Evolutionary conservation across 2,888 invertebrate genomes (phyloP).

Genomic region (Eudasyphora cyanicolor): DNA sequence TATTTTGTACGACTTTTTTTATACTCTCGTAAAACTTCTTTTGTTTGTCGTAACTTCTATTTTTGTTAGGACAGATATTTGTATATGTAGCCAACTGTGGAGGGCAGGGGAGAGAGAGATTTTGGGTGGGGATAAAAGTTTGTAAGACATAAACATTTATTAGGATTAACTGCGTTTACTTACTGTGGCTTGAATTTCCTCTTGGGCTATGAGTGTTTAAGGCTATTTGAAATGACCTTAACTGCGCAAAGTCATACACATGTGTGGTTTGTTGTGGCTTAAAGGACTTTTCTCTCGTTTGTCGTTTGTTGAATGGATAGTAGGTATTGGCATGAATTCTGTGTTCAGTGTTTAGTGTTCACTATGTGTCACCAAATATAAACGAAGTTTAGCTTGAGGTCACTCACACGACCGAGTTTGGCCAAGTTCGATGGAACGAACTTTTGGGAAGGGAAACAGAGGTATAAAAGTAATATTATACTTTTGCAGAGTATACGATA

Average conservation of each 20-base stretch:
- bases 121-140: neutral
- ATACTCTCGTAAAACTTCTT: neutral
- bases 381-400: too few species aligned
- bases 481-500: too few species aligned
- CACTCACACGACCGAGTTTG: too few species aligned
- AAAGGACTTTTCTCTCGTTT: neutral
- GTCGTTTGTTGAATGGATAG: neutral
- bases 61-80: too few species aligned
- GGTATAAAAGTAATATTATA: too few species aligned
- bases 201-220: neutral
- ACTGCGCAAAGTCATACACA: slow-evolving; percentile 1
- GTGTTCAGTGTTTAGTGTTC: too few species aligned
- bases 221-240: slow-evolving; percentile 15
- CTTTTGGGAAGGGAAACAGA: too few species aligned
- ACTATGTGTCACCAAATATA: too few species aligned
- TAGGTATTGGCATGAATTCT: neutral
- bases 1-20: neutral
- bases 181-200: neutral
- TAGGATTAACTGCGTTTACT: slow-evolving; percentile 21
- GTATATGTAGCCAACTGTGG: too few species aligned
- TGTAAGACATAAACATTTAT: slow-evolving; percentile 20
- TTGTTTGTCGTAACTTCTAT: neutral
- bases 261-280: neutral
- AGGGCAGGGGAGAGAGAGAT: neutral
- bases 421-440: too few species aligned